phyloP scores from a whole-genome alignment of 1,140 invertebrate genomes.

The Hydropsyche tenuis region DNA sequence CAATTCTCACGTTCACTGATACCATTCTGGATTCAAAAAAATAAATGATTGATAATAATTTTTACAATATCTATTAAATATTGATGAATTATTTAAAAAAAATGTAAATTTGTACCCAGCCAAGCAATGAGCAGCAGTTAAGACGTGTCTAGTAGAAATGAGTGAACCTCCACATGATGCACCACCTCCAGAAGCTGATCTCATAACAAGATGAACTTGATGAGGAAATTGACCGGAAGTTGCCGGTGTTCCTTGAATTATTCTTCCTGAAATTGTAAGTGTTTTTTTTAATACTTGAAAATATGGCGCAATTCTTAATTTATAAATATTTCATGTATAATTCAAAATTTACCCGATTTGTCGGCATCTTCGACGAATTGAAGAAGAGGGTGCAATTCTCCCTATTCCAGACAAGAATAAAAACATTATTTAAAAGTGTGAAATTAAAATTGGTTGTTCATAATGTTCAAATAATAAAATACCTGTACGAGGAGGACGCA shows the following conservation, averaged over 20 bases:
- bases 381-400: neutral
- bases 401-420: neutral
- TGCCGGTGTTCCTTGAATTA: conserved; percentile 53
- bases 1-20: conserved; percentile 26
- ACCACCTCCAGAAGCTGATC: neutral
- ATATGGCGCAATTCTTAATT: too few relatives aligned
- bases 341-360: neutral
- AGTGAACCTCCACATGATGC: conserved; percentile 53
- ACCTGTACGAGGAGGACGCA: conserved; percentile 4
- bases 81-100: too few relatives aligned
- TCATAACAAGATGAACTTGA: conserved; percentile 53
- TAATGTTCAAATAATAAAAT: too few relatives aligned
- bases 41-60: neutral
- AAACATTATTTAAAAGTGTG: neutral
- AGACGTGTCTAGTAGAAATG: conserved; percentile 53
- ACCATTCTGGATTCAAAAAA: neutral
- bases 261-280: conserved; percentile 27
- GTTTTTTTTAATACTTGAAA: too few relatives aligned
- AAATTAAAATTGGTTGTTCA: too few relatives aligned
- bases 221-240: conserved; percentile 54
- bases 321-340: too few relatives aligned
- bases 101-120: conserved; percentile 23
- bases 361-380: neutral
- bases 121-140: conserved; percentile 58
- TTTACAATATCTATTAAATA: too few relatives aligned